Conservation (phyloP, 1,140 invertebrate genomes). For the Drosophila trapezifrons region DNA sequence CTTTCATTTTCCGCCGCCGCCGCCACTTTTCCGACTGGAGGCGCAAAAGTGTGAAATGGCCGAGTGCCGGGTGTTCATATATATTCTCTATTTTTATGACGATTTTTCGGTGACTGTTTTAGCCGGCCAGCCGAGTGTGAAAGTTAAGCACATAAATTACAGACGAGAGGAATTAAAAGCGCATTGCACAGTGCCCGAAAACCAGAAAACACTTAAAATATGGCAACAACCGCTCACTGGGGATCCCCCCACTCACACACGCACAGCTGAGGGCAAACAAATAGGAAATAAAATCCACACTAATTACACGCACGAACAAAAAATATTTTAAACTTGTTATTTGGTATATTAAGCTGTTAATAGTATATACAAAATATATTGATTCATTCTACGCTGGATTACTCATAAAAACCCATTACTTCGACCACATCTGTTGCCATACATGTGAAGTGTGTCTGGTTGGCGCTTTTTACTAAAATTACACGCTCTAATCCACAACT, state of each 20-base stretch:
- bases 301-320: too few relatives aligned
- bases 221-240: conserved; percentile 43
- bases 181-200: conserved; percentile 58
- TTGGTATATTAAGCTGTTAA: too few relatives aligned
- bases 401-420: background rate
- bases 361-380: too few relatives aligned
- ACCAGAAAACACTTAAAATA: conserved; percentile 69
- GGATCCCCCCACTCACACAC: background rate
- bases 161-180: conserved; percentile 70
- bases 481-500: conserved; percentile 79
- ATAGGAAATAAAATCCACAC: background rate
- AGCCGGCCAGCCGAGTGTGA: conserved; percentile 65
- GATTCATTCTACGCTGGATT: too few relatives aligned
- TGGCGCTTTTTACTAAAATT: conserved; percentile 72
- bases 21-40: conserved; percentile 50
- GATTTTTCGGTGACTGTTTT: conserved; percentile 58
- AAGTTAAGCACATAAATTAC: conserved; percentile 81
- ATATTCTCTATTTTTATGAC: conserved; percentile 69
- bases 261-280: background rate
- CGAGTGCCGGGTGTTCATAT: conserved; percentile 36
- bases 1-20: conserved; percentile 67
- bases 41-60: conserved; percentile 78
- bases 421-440: background rate
- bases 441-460: conserved; percentile 54
- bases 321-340: too few relatives aligned